A percentile compares a stretch with the other conserved stretches of the same genome.
phyloP scores from a whole-genome alignment of 2,888 invertebrate species.

The Sipha maydis region DNA sequence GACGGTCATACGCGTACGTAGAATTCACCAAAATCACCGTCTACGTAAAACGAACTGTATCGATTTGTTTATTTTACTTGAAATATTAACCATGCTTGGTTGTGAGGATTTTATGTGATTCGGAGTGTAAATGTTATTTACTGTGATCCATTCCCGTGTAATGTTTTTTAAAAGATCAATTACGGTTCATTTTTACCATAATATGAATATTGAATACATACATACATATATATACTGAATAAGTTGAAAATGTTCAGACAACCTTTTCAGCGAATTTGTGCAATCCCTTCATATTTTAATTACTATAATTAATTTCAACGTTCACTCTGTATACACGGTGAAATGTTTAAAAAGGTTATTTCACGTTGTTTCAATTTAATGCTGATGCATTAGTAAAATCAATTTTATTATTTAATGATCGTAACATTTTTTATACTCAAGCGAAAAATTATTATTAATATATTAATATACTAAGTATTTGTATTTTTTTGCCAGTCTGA shows the following conservation, averaged over 20 bases:
- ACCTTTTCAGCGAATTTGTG: neutral
- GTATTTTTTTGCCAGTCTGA: neutral
- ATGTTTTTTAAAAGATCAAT: neutral
- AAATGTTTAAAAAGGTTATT: conserved; percentile 5
- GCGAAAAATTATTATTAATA: neutral
- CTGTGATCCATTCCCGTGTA: neutral
- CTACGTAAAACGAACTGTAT: too few relatives aligned
- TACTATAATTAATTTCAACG: conserved; percentile 38
- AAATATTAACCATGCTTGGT: neutral
- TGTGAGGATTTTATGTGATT: neutral
- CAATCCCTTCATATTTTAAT: conserved; percentile 33
- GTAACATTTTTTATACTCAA: neutral
- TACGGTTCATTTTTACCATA: neutral
- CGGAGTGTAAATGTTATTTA: neutral
- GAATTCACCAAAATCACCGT: too few relatives aligned
- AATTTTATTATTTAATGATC: conserved; percentile 2
- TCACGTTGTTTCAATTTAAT: conserved; percentile 10
- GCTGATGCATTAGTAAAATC: conserved; percentile 22
- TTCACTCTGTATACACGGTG: neutral
- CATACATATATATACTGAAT: neutral
- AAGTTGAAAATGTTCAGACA: conserved; percentile 11
- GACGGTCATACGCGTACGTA: too few relatives aligned
- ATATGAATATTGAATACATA: neutral
- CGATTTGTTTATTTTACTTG: neutral
- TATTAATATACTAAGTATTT: neutral